These are phyloP conservation scores for Eunapius fragilis DNA, from an alignment of 37 sponge, comb jelly and placozoan genomes.

Conservation along the genomic window DNA sequence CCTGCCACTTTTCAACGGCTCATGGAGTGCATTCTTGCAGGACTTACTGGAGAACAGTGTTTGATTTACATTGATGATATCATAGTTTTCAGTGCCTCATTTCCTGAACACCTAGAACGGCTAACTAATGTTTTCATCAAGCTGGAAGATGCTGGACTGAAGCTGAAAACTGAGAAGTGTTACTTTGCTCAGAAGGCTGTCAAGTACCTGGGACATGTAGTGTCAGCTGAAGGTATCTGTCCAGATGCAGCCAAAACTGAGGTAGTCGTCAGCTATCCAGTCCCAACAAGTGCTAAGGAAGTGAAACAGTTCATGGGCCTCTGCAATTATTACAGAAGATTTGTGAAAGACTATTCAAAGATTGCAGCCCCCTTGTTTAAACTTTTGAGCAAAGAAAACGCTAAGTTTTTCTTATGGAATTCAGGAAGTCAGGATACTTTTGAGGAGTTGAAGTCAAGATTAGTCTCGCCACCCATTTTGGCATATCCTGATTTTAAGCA, in stretches of 20 bases:
- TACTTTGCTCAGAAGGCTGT: neutral
- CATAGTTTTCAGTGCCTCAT: neutral
- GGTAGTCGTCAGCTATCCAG: neutral
- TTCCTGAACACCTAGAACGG: neutral
- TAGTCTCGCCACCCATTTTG: constrained; percentile 14
- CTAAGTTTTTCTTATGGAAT: neutral
- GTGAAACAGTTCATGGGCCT: constrained; percentile 3
- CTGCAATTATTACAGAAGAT: neutral
- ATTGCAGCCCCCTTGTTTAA: constrained; percentile 9
- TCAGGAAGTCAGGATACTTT: constrained; percentile 3
- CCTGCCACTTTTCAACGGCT: neutral
- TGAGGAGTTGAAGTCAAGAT: neutral
- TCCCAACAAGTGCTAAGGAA: neutral
- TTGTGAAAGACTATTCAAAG: neutral
- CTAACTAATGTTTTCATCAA: neutral
- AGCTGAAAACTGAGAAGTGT: constrained; percentile 12
- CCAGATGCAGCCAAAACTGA: constrained; percentile 7
- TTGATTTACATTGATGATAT: neutral
- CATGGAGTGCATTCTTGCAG: neutral
- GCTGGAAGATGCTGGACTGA: constrained; percentile 1
- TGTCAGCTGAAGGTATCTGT: neutral
- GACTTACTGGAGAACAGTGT: neutral
- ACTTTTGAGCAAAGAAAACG: neutral
- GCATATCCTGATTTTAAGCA: constrained; percentile 5
- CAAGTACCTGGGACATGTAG: constrained; percentile 10